phyloP scores from a whole-genome alignment of 1,140 invertebrate species.

The Atta cephalotes region DNA sequence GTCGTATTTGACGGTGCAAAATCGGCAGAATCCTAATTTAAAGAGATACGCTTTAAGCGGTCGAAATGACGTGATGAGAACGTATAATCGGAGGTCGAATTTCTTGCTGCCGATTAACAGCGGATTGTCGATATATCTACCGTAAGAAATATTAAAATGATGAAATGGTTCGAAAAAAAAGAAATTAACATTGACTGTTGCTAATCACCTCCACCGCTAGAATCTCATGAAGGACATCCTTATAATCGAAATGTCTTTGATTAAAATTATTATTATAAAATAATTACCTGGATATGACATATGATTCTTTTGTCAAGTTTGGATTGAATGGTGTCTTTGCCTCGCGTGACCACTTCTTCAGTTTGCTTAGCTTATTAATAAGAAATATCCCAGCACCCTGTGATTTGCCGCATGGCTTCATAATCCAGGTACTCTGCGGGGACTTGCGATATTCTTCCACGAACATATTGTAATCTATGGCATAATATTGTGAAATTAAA shows the following conservation, averaged over 20 bases:
- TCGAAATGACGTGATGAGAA: slow-evolving; percentile 94
- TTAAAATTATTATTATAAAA: background rate
- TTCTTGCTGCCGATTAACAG: slow-evolving; percentile 95
- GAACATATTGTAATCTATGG: slow-evolving; percentile 96
- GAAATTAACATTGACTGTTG: background rate
- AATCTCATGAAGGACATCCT: background rate
- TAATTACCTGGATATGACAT: slow-evolving; percentile 92
- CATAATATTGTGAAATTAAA: background rate
- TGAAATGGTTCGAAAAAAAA: background rate
- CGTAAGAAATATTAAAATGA: background rate
- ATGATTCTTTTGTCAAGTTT: slow-evolving; percentile 94
- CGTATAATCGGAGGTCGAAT: slow-evolving; percentile 95
- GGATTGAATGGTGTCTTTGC: slow-evolving; percentile 94
- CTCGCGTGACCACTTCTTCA: slow-evolving; percentile 95
- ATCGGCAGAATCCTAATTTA: slow-evolving; percentile 93
- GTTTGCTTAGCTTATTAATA: slow-evolving; percentile 95
- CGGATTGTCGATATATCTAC: slow-evolving; percentile 93
- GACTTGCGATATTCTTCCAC: slow-evolving; percentile 97
- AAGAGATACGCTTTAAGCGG: slow-evolving; percentile 93
- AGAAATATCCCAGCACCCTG: slow-evolving; percentile 95
- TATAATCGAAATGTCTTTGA: background rate
- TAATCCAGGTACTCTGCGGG: slow-evolving; percentile 97
- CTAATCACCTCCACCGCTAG: background rate
- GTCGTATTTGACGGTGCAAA: slow-evolving; percentile 93
- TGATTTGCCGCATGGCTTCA: slow-evolving; percentile 98